Evolutionary conservation across 2,797 vertebrate genomes (phyloP).

Genomic region (Pempheris klunzingeri): DNA sequence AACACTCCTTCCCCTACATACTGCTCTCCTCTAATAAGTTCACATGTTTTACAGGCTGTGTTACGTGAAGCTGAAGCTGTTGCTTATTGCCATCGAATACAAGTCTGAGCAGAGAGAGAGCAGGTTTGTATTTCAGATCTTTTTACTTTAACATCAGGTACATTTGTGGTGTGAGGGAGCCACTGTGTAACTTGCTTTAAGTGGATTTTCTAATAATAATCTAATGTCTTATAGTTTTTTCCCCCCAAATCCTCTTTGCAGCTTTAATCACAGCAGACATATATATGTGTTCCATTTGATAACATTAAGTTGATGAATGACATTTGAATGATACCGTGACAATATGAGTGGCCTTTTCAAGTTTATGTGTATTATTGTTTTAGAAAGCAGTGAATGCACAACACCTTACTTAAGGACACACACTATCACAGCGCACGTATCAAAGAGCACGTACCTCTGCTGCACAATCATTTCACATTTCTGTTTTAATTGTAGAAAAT

Average conservation of each 20-base stretch:
- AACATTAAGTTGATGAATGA: constrained; percentile 6
- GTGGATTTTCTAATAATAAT: constrained; percentile 5
- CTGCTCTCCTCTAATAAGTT: constrained; percentile 52
- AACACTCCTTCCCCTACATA: constrained; percentile 2
- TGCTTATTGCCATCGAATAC: constrained; percentile 99
- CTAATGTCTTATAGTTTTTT: constrained; percentile 8
- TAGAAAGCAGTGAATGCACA: not conserved
- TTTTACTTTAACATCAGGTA: constrained; percentile 24
- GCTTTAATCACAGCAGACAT: constrained; percentile 26
- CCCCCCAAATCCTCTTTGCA: constrained; percentile 29
- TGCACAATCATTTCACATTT: not conserved
- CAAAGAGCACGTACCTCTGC: not conserved
- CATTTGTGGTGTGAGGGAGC: constrained; percentile 22
- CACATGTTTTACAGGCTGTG: constrained; percentile 90
- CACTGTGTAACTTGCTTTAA: constrained; percentile 16
- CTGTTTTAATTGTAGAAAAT: not conserved
- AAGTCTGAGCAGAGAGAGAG: constrained; percentile 98
- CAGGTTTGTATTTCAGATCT: constrained; percentile 88
- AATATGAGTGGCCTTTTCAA: not conserved
- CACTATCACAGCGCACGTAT: not conserved
- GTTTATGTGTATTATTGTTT: not conserved
- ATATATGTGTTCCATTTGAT: constrained; percentile 15
- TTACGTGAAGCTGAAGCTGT: constrained; percentile 98
- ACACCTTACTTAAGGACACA: not conserved
- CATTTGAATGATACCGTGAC: not conserved